A percentile compares a stretch with the other conserved stretches of the same genome.
Evolutionary conservation across 2,888 invertebrate species (phyloP).

Genomic region (Drosophila melanosoma): DNA sequence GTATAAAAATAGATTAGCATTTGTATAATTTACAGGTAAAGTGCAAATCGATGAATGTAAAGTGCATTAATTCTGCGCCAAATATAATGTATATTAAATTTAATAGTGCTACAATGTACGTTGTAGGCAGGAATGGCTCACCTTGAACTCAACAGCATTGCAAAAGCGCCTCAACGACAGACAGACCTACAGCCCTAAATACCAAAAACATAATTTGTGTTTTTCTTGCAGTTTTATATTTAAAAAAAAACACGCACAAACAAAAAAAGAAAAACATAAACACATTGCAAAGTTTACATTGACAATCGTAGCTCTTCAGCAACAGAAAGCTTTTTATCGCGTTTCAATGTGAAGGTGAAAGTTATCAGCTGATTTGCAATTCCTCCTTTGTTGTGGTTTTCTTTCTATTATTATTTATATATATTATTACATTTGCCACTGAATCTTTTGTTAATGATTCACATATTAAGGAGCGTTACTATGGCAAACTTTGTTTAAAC

Average conservation of each 20-base stretch:
- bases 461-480: background rate
- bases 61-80: conserved; percentile 25
- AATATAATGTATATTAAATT: conserved; percentile 1
- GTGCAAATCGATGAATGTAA: conserved; percentile 52
- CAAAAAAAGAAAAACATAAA: background rate
- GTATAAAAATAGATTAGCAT: conserved; percentile 54
- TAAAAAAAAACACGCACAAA: background rate
- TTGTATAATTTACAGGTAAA: conserved; percentile 50
- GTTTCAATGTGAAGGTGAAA: conserved; percentile 75
- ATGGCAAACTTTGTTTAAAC: background rate
- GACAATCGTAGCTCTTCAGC: conserved; percentile 15
- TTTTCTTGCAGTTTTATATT: background rate
- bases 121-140: conserved; percentile 23
- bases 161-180: conserved; percentile 9
- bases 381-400: conserved; percentile 26
- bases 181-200: conserved; percentile 19
- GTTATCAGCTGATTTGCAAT: conserved; percentile 65
- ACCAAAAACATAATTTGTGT: conserved; percentile 21
- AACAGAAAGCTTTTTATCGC: conserved; percentile 34
- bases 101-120: background rate
- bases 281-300: conserved; percentile 21
- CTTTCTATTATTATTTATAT: background rate
- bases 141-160: conserved; percentile 47
- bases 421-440: conserved; percentile 23
- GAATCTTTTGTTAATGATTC: background rate